phyloP scores from a whole-genome alignment of 2,113 vertebrate species.

The Strix uralensis region DNA sequence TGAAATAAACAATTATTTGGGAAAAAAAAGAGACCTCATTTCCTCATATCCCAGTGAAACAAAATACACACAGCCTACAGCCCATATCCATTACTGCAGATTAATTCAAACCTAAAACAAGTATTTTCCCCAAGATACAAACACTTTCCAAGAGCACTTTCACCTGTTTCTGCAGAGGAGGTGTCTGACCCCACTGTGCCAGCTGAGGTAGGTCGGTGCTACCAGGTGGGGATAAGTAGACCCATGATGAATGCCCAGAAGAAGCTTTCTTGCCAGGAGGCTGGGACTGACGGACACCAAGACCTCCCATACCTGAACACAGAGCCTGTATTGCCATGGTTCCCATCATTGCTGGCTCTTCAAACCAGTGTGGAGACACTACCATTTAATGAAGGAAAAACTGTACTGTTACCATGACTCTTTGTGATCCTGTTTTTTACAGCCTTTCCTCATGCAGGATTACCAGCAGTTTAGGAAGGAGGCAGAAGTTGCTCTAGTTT shows the following conservation, averaged over 20 bases:
- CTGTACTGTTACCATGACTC: rapidly evolving
- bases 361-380: background rate
- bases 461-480: background rate
- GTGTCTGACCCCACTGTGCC: background rate
- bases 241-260: background rate
- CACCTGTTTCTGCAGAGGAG: background rate
- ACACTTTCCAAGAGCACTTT: background rate
- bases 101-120: background rate
- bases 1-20: background rate
- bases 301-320: background rate
- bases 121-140: background rate
- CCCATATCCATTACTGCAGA: background rate
- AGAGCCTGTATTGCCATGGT: background rate
- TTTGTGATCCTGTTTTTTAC: background rate
- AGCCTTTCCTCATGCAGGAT: background rate
- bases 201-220: background rate
- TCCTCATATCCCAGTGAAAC: background rate
- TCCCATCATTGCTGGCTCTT: background rate
- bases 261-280: background rate
- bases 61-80: background rate
- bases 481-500: background rate
- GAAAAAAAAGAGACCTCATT: background rate
- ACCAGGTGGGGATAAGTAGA: background rate
- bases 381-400: background rate
- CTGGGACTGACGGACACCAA: background rate